Conservation (phyloP, 2,888 invertebrate genomes). For the Anthoptus insignis region DNA sequence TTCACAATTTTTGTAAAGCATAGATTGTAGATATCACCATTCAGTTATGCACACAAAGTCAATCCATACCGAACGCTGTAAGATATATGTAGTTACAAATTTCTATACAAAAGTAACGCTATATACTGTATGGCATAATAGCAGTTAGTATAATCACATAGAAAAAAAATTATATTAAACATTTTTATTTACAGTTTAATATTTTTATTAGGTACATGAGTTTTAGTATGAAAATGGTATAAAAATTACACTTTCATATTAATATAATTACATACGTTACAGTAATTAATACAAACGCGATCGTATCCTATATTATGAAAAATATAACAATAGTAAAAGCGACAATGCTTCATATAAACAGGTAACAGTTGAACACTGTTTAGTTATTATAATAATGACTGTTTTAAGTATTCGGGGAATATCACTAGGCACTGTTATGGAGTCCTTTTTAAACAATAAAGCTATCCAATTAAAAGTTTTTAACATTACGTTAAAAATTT, state of each 20-base stretch:
- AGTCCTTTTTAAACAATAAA: constrained; percentile 48
- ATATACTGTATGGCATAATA: constrained; percentile 74
- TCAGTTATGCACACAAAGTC: constrained; percentile 85
- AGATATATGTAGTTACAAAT: constrained; percentile 68
- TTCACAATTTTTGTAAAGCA: constrained; percentile 85
- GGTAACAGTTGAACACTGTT: constrained; percentile 69
- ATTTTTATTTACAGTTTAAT: constrained; percentile 82
- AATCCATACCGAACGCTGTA: constrained; percentile 81
- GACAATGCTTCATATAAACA: constrained; percentile 75
- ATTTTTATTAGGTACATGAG: constrained; percentile 84
- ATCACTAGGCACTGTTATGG: constrained; percentile 78
- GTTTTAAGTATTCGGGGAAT: constrained; percentile 54
- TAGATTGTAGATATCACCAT: constrained; percentile 87
- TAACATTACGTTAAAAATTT: constrained; percentile 61
- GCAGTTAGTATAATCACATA: constrained; percentile 83
- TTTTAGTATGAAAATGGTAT: constrained; percentile 86
- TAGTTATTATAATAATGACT: constrained; percentile 60
- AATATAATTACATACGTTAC: constrained; percentile 73
- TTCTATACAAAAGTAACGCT: constrained; percentile 81
- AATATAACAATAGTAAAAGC: constrained; percentile 86
- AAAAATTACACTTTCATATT: constrained; percentile 85
- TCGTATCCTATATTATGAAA: constrained; percentile 80
- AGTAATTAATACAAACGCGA: constrained; percentile 84
- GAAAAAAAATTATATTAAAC: constrained; percentile 83
- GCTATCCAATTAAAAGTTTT: constrained; percentile 56